Evolutionary conservation across 2,113 vertebrate genomes (phyloP).

Genomic region (Centropristis striata): DNA sequence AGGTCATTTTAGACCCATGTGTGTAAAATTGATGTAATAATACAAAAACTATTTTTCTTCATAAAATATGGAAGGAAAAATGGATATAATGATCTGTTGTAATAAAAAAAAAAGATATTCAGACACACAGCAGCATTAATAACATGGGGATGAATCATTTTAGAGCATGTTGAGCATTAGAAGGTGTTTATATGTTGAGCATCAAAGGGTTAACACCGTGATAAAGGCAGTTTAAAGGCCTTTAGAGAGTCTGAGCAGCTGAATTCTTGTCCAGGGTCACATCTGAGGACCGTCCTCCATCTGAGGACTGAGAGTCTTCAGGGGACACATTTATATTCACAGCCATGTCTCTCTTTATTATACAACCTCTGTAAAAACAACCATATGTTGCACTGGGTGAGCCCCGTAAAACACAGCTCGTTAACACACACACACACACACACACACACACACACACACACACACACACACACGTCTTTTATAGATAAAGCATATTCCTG

Average conservation of each 20-base stretch:
- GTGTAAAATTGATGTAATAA: too few species aligned
- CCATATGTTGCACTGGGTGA: constrained; percentile 79
- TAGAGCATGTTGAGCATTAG: too few species aligned
- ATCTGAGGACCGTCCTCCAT: constrained; percentile 65
- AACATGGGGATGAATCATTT: too few species aligned
- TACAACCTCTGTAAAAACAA: constrained; percentile 80
- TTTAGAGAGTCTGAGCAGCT: constrained; percentile 38
- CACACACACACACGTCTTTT: constrained; percentile 1
- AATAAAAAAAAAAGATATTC: too few species aligned
- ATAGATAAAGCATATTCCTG: constrained; percentile 16
- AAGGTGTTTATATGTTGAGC: too few species aligned
- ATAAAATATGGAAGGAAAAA: too few species aligned
- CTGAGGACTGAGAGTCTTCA: constrained; percentile 44
- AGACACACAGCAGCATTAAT: too few species aligned
- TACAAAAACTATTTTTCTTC: too few species aligned
- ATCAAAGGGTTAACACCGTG: too few species aligned
- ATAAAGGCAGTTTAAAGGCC: constrained; percentile 23
- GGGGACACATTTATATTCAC: constrained; percentile 78
- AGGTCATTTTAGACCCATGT: too few species aligned
- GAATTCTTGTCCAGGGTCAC: constrained; percentile 54
- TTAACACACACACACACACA: constrained; percentile 58
- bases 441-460: background rate
- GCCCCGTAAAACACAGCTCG: constrained; percentile 76
- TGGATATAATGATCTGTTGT: too few species aligned
- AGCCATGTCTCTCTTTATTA: constrained; percentile 77